Evolutionary conservation across 2,888 invertebrate genomes (phyloP).

Genomic region (Allophyes oxyacanthae): DNA sequence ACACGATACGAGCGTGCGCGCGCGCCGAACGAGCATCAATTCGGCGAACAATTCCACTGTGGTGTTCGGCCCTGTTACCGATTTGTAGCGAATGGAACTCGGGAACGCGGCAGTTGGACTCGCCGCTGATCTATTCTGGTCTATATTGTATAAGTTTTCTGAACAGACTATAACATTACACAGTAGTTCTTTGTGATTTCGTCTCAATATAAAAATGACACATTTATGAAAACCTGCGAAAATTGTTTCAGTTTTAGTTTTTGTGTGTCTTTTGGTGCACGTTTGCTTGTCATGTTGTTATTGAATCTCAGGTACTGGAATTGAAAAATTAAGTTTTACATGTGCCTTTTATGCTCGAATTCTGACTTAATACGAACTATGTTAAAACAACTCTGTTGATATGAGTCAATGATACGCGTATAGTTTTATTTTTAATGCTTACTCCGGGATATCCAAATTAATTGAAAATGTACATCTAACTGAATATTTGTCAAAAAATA

Average conservation of each 20-base stretch:
- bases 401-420: not conserved
- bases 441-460: too few relatives aligned
- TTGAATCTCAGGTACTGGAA: constrained; percentile 53
- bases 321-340: constrained; percentile 20
- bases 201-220: constrained; percentile 11
- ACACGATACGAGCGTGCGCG: constrained; percentile 73
- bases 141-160: constrained; percentile 66
- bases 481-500: too few relatives aligned
- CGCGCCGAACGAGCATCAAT: constrained; percentile 76
- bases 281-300: constrained; percentile 17
- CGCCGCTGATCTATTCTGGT: constrained; percentile 74
- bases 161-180: constrained; percentile 39
- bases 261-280: constrained; percentile 36
- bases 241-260: constrained; percentile 27
- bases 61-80: constrained; percentile 90
- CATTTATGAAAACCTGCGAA: constrained; percentile 11
- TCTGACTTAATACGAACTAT: not conserved
- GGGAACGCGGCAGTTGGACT: constrained; percentile 66
- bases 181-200: constrained; percentile 36
- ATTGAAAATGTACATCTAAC: too few relatives aligned
- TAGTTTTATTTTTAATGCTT: not conserved
- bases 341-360: constrained; percentile 2
- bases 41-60: constrained; percentile 81
- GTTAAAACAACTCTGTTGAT: not conserved
- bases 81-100: constrained; percentile 85